These are phyloP conservation scores for Lampropteryx suffumata DNA, from an alignment of 2,888 invertebrate genomes.

Conservation along the genomic window DNA sequence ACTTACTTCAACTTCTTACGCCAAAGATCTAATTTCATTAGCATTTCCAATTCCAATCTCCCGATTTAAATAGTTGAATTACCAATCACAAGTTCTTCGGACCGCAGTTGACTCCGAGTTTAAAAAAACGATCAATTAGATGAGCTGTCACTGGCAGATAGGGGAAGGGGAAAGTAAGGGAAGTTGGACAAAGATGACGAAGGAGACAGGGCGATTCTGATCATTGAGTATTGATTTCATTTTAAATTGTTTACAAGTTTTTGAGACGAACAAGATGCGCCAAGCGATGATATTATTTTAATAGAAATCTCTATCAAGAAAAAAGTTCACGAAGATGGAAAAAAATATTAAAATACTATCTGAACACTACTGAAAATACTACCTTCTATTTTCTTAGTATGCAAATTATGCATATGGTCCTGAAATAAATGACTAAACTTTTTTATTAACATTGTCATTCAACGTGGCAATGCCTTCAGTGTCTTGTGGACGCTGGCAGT, in stretches of 20 bases:
- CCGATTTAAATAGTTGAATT: conserved; percentile 57
- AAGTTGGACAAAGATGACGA: conserved; percentile 49
- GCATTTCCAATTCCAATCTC: conserved; percentile 55
- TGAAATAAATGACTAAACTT: no score
- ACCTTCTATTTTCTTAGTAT: no score
- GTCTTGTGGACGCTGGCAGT: no score
- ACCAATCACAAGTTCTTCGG: conserved; percentile 51
- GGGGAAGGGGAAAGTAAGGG: conserved; percentile 39
- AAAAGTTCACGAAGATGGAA: no score
- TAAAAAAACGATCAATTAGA: conserved; percentile 74
- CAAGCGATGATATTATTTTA: background rate
- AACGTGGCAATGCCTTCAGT: no score
- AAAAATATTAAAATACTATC: no score
- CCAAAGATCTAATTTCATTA: conserved; percentile 26
- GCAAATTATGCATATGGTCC: no score
- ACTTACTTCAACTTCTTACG: conserved; percentile 12
- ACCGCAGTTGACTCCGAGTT: conserved; percentile 37
- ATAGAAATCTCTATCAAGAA: background rate
- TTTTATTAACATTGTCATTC: no score
- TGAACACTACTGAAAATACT: no score
- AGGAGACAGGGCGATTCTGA: conserved; percentile 27
- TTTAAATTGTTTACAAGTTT: conserved; percentile 13
- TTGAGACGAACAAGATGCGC: background rate
- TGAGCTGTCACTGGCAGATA: conserved; percentile 71
- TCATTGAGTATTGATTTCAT: conserved; percentile 29